These are phyloP conservation scores for Dunckerocampus dactyliophorus DNA, from an alignment of 2,113 vertebrate genomes.

Conservation along the genomic window DNA sequence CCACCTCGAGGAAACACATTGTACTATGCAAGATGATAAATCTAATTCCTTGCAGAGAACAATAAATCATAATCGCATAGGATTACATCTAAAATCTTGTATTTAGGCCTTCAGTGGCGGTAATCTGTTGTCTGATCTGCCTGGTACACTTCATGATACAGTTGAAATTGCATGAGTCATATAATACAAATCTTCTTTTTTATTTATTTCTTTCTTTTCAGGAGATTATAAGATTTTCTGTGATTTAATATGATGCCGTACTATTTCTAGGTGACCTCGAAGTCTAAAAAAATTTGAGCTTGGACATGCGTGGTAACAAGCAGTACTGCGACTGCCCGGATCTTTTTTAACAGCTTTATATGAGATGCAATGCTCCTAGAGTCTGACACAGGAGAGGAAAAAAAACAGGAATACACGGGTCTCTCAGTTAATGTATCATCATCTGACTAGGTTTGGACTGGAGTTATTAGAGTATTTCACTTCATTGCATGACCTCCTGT, in stretches of 20 bases:
- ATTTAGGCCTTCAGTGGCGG: conserved; percentile 71
- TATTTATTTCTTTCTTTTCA: conserved; percentile 69
- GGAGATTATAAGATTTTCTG: conserved; percentile 82
- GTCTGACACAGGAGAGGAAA: conserved; percentile 30
- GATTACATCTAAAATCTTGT: conserved; percentile 82
- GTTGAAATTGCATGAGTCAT: conserved; percentile 79
- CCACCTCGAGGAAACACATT: conserved; percentile 53
- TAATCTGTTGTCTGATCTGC: conserved; percentile 71
- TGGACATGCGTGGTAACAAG: conserved; percentile 31
- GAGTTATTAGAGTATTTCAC: conserved; percentile 95
- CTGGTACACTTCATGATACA: conserved; percentile 68
- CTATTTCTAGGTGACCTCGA: conserved; percentile 38
- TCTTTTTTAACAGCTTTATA: conserved; percentile 48
- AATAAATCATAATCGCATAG: conserved; percentile 79
- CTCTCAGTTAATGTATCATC: conserved; percentile 86
- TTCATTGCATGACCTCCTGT: conserved; percentile 87
- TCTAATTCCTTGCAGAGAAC: conserved; percentile 79
- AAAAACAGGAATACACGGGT: conserved; percentile 65
- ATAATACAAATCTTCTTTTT: conserved; percentile 84
- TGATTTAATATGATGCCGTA: conserved; percentile 70
- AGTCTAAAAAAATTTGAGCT: conserved; percentile 42
- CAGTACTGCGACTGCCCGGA: conserved; percentile 53
- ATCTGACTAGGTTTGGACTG: conserved; percentile 88
- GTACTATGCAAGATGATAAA: conserved; percentile 75
- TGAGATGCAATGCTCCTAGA: conserved; percentile 52